These are phyloP conservation scores for Eurytoma adleriae DNA, from an alignment of 2,888 invertebrate genomes.

Conservation along the genomic window DNA sequence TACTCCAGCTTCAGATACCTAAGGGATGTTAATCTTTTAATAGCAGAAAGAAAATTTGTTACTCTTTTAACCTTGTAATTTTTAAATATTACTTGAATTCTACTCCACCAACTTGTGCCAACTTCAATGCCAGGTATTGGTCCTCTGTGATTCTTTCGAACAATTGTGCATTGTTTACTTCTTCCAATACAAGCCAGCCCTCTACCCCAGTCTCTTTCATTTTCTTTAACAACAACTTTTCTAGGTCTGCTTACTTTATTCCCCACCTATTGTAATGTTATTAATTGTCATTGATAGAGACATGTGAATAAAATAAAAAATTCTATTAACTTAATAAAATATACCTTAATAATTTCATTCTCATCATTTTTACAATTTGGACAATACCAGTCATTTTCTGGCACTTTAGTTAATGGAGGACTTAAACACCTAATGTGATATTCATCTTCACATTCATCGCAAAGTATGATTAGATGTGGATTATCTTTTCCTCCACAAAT, in stretches of 20 bases:
- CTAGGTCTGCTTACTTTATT: constrained; percentile 21
- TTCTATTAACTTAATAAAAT: background rate
- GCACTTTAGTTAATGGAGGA: constrained; percentile 83
- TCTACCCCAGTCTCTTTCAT: constrained; percentile 83
- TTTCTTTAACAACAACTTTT: constrained; percentile 8
- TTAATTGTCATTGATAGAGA: background rate
- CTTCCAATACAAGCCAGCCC: constrained; percentile 89
- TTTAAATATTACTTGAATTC: constrained; percentile 78
- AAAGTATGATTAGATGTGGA: constrained; percentile 85
- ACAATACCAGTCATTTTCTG: constrained; percentile 87
- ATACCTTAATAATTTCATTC: constrained; percentile 81
- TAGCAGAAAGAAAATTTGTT: background rate
- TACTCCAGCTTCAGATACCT: constrained; percentile 85
- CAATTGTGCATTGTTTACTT: constrained; percentile 77
- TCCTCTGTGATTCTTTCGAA: constrained; percentile 87
- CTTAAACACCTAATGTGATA: constrained; percentile 85
- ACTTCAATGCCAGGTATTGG: constrained; percentile 90
- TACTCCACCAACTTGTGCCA: constrained; percentile 88
- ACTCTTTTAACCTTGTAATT: background rate
- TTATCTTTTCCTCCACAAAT: constrained; percentile 85
- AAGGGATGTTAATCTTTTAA: constrained; percentile 11
- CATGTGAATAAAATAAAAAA: constrained; percentile 1
- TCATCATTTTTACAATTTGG: constrained; percentile 85
- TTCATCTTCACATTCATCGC: constrained; percentile 88
- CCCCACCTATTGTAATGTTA: constrained; percentile 12